Evolutionary conservation across 2,113 vertebrate species (phyloP).

Genomic region (Tyrannus savana): DNA sequence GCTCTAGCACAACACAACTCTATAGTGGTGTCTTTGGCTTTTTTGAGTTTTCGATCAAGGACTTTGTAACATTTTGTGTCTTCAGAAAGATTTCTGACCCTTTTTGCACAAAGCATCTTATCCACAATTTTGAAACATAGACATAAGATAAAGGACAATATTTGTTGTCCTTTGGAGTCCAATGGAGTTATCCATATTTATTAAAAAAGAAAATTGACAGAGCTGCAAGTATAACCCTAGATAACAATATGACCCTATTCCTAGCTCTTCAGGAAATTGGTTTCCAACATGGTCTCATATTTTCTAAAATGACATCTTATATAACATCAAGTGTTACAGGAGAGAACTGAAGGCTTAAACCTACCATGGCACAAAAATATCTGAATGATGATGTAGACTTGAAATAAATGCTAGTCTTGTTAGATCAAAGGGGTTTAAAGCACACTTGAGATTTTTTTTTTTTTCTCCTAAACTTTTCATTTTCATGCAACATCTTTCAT

Average conservation of each 20-base stretch:
- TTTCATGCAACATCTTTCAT: background rate
- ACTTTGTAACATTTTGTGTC: background rate
- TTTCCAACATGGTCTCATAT: slow-evolving; percentile 37
- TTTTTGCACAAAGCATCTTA: background rate
- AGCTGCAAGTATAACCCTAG: slow-evolving; percentile 10
- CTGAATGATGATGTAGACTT: background rate
- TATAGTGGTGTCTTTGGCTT: background rate
- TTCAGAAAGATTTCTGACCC: background rate
- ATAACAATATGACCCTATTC: background rate
- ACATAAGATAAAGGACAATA: background rate
- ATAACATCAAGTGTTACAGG: slow-evolving; percentile 12
- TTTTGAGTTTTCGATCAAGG: background rate
- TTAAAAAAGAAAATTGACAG: slow-evolving; percentile 40
- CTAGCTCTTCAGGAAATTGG: slow-evolving; percentile 63
- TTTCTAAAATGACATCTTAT: slow-evolving; percentile 56
- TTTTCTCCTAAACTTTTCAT: background rate
- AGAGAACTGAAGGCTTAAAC: slow-evolving; percentile 12
- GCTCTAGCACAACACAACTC: background rate
- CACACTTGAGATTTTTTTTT: background rate
- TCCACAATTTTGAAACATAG: background rate
- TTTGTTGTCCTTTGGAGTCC: background rate
- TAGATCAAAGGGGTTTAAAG: background rate
- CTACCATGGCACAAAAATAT: background rate
- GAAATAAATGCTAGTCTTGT: slow-evolving; percentile 5
- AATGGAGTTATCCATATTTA: slow-evolving; percentile 16